Evolutionary conservation across 1,140 invertebrate species (phyloP).

Genomic region (Samia ricini): DNA sequence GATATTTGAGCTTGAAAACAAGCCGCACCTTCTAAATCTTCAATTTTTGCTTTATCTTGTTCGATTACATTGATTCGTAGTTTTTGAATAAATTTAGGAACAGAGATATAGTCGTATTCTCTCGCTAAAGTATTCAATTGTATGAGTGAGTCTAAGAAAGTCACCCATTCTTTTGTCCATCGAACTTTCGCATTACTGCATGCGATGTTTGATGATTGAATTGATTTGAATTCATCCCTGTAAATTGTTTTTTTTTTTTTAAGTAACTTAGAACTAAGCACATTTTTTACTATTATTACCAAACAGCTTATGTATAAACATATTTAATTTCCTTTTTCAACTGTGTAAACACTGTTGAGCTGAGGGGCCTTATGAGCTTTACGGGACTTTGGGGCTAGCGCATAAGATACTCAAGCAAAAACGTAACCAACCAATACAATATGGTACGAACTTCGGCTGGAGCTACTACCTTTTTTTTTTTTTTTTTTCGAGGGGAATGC

Average conservation of each 20-base stretch:
- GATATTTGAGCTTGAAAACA: conserved; percentile 6
- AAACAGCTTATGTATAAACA: too few relatives aligned
- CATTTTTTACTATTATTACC: too few relatives aligned
- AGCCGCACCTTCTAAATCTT: conserved; percentile 2
- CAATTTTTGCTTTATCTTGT: conserved; percentile 7
- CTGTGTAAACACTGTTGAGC: too few relatives aligned
- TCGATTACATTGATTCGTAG: conserved; percentile 19
- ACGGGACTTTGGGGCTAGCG: too few relatives aligned
- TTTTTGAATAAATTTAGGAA: conserved; percentile 27
- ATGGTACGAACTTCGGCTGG: too few relatives aligned
- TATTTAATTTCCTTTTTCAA: too few relatives aligned
- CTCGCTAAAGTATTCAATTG: conserved; percentile 24
- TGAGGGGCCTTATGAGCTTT: too few relatives aligned
- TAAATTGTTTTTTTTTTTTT: conserved; percentile 9
- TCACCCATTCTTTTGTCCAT: conserved; percentile 28
- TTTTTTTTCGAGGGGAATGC: too few relatives aligned
- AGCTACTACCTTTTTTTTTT: too few relatives aligned
- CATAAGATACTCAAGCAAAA: too few relatives aligned
- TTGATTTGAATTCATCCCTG: conserved; percentile 24
- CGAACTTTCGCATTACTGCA: conserved; percentile 16
- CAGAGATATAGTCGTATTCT: conserved; percentile 20
- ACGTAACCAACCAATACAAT: too few relatives aligned
- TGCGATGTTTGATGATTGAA: conserved; percentile 16
- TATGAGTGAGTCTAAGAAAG: conserved; percentile 30
- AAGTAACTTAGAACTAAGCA: neutral